Evolutionary conservation across 2,113 vertebrate genomes (phyloP), one percentile per base, ranked within the genome.

Genomic region (Pongo abelii): DNA sequence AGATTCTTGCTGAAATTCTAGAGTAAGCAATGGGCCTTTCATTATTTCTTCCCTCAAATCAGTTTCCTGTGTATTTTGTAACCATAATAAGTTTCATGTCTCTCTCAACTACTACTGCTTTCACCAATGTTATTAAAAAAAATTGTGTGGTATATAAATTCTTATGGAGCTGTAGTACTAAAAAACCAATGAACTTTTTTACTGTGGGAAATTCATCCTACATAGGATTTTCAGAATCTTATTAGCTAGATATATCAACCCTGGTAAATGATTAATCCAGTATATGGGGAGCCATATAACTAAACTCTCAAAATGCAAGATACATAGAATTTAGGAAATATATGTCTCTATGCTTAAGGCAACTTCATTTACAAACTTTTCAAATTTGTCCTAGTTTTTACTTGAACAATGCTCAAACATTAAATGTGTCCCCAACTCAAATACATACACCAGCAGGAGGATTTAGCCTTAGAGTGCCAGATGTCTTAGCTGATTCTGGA

Each of bases 281-380:
- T 52, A 59, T 11, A 57, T 55, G 6, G 13, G 3, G 11, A 81
- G 9, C 13, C 43, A 78, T 38, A 50, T 80, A 92, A 57, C 6
- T 55, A 48, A 83, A 52, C 90, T 90, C 17, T 55, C 35, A 48
- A 94, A 77, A 70, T 91, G n/a, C 12, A 67, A 95, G 22, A 10
- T 8, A 77, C 2, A 3, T 1, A 4, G 5, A 16, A 57, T 78
- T 50, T 52, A 48, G 14, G 16, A 84, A 78, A 57, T 46, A n/a
- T 6, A 61, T 64, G 8, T 40, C 8, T 92, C 5, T 2, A 18
- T 84, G 20, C 12, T 74, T 89, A 50, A 74, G 55, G 4, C 2
- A 55, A 11, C 27, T 92, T 87, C 40, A 23, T 40, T 59, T 43
- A 35, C 11, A 40, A 3, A 85, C 20, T 43, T 95, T 93, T 18